These are phyloP conservation scores for Diaphora mendica DNA, from an alignment of 2,888 invertebrate species.

Conservation along the genomic window DNA sequence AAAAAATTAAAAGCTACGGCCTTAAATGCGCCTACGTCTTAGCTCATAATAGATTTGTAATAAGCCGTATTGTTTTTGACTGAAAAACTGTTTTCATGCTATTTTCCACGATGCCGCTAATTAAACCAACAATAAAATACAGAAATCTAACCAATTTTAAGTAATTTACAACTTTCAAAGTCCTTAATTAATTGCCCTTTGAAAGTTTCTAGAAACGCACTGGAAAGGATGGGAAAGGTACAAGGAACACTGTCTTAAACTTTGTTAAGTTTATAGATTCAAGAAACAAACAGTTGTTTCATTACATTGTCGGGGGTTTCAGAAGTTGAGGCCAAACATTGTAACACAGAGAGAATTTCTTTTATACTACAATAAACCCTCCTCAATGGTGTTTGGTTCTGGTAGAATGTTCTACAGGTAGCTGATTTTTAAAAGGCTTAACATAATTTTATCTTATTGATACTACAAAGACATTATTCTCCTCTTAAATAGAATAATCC, in stretches of 20 bases:
- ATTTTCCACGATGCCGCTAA: conserved; percentile 8
- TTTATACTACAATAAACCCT: not conserved
- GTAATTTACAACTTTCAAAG: conserved; percentile 30
- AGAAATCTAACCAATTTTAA: conserved; percentile 32
- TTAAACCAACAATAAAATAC: conserved; percentile 24
- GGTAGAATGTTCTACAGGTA: not conserved
- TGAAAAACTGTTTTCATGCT: not conserved
- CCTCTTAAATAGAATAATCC: not conserved
- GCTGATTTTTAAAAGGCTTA: not conserved
- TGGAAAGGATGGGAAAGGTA: conserved; percentile 12
- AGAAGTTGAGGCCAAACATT: not conserved
- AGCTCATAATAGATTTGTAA: no score
- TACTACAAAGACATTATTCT: not conserved
- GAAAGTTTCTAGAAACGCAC: conserved; percentile 23
- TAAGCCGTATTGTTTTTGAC: no score
- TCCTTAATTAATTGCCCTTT: conserved; percentile 32
- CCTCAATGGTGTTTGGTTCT: not conserved
- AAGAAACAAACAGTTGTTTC: not conserved
- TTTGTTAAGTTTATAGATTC: not conserved
- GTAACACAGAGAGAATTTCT: not conserved
- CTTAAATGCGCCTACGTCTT: no score
- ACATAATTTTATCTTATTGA: not conserved
- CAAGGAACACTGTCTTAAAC: conserved; percentile 21
- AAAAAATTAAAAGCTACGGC: no score
- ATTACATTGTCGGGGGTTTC: not conserved